Base-by-base conservation (phyloP, 2,797 vertebrate species). In the Sparidentex hasta region DNA sequence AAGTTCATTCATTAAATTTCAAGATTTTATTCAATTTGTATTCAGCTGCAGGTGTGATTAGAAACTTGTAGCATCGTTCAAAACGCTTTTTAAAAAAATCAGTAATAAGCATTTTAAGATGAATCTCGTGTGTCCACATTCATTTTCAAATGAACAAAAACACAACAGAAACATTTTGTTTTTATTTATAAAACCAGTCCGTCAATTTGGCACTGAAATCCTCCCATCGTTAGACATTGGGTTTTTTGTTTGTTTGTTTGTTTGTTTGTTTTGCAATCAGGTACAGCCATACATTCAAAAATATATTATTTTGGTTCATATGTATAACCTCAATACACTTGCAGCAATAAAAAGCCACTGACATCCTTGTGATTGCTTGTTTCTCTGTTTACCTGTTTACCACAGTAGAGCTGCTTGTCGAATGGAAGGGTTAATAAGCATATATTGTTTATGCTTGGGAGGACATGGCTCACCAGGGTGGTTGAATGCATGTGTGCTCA, bases 401-500 rank as follows among this genome's bases (percentile, higher is more conserved):
- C 57, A n/a, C 63, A 47, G 61, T 8, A 13, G n/a, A n/a, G 29
- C 65, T 84, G 66, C 47, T 52, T 44, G 63, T 29, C 65, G 18
- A 74, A 47, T 54, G 52, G 7, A 54, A 41, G 57, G 33, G 5
- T 43, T 44, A 0, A 52, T 46, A 59, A 58, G n/a, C 58, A 79
- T 83, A 76, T 25, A 59, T 88, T 84, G 87, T 65, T 81, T 9
- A 78, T 66, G 82, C 84, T 90, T 74, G 79, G 69, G 44, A 58
- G 83, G 55, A 65, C 83, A n/a, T 71, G 71, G 77, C 66, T 82
- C 69, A 74, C 56, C 66, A 59, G 61, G 51, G 67, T 77, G 77
- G 52, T 74, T 79, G 56, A 68, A 85, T 87, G 55, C 79, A 83
- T 86, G 86, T 78, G 78, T 63, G 74, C 44, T 85, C 89, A 90